phyloP scores from a whole-genome alignment of 2,113 vertebrate genomes.

The Boulengeromyrus knoepffleri region DNA sequence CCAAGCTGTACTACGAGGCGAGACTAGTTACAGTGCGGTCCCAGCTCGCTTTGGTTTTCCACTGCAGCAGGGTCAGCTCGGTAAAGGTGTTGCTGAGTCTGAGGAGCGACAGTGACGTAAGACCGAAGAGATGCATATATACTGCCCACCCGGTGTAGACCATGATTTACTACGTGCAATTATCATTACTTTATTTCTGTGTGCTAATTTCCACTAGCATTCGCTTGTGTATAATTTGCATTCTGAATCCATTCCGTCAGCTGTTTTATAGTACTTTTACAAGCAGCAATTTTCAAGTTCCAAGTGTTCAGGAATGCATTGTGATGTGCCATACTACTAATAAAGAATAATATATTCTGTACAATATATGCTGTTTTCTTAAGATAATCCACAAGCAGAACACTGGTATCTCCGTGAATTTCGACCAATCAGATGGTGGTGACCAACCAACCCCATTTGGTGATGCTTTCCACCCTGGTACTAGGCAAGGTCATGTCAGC shows the following conservation, averaged over 20 bases:
- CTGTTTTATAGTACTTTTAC: background rate
- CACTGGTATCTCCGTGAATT: background rate
- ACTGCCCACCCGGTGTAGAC: background rate
- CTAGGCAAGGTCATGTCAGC: background rate
- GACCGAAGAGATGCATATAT: background rate
- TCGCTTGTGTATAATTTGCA: background rate
- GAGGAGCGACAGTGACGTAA: background rate
- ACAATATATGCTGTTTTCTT: background rate
- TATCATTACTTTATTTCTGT: background rate
- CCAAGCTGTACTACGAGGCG: background rate
- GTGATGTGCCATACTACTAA: background rate
- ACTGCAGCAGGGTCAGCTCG: background rate
- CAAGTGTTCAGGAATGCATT: background rate
- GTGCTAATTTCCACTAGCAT: background rate
- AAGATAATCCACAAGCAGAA: background rate
- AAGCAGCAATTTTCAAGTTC: background rate
- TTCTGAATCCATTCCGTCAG: background rate
- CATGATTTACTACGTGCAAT: background rate
- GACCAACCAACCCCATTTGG: background rate
- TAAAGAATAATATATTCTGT: background rate
- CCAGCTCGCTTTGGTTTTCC: background rate
- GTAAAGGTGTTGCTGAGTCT: background rate
- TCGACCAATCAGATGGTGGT: background rate
- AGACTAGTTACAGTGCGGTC: background rate
- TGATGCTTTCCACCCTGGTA: background rate